A percentile compares a stretch with the other conserved stretches of the same genome.
These are phyloP conservation scores for Camptogramma bilineatum DNA, from an alignment of 2,888 invertebrate genomes.

Conservation along the genomic window DNA sequence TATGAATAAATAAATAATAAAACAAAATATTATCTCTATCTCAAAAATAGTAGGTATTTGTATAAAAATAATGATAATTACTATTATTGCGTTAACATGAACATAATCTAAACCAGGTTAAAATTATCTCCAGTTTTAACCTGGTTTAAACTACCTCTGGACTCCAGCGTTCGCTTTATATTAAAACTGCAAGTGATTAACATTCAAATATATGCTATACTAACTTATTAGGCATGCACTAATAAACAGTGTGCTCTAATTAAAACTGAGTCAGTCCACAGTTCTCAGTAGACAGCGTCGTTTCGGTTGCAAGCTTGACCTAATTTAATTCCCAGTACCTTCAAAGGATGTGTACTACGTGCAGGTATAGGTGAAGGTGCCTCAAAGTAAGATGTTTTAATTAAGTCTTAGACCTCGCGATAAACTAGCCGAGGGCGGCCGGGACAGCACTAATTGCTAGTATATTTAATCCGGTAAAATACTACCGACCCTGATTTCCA, in stretches of 20 bases:
- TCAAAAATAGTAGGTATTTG: too few relatives aligned
- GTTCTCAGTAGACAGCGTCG: constrained; percentile 32
- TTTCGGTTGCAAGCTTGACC: constrained; percentile 58
- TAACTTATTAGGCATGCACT: not conserved
- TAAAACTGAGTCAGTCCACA: constrained; percentile 23
- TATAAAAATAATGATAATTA: too few relatives aligned
- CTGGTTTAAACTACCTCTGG: too few relatives aligned
- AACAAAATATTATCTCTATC: too few relatives aligned
- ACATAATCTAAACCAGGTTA: too few relatives aligned
- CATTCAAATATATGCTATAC: not conserved
- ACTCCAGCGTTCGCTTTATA: not conserved
- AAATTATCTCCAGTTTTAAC: too few relatives aligned
- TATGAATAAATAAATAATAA: too few relatives aligned
- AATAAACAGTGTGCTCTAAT: constrained; percentile 35
- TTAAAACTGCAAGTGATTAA: not conserved
- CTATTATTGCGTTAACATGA: too few relatives aligned
- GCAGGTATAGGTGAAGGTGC: constrained; percentile 44
- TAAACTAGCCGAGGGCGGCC: constrained; percentile 73
- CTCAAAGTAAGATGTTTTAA: constrained; percentile 83
- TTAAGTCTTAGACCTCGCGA: constrained; percentile 82
- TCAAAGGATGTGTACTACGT: constrained; percentile 57
- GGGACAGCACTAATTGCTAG: constrained; percentile 81
- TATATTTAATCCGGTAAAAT: constrained; percentile 84
- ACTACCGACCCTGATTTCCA: constrained; percentile 80
- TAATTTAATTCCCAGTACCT: constrained; percentile 66